Base-by-base conservation (phyloP, 2,797 vertebrate species). In the Acropternis orthonyx region DNA sequence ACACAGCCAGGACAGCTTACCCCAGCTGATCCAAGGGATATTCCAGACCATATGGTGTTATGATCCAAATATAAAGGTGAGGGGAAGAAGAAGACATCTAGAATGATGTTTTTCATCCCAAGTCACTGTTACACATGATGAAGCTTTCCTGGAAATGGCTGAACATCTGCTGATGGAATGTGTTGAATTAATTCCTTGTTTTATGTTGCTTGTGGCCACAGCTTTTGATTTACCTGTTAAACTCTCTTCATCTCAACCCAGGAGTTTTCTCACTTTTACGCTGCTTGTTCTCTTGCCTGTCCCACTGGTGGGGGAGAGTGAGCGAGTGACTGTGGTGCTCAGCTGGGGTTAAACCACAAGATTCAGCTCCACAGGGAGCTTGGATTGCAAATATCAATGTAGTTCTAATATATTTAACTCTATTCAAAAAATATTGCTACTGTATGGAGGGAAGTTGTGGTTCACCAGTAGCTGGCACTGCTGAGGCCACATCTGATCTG, bases 51-150 rank as follows among this genome's bases (percentile, higher is more conserved):
- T 21, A 28, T 10, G 28, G 7, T 7, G 32, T 55, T 10, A 49
- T 43, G 48, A 41, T 55, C 19, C 49, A 27, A 75, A 69, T 55
- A 37, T 37, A 62, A 62, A 75, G 9, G 5, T 43, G 11, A 3
- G 7, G 7, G 5, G 10, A 55, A 75, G 36, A 55, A 43, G 2
- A n/a, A 62, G 27, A 37, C 13, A 17, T 36, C 16, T 21, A 2
- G 3, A 43, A 20, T 68, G 19, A 20, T 0, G 0, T 34, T n/a
- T 68, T 11, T 21, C 32, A 43, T 43, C 9, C 19, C 19, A 28
- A 9, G 32, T n/a, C 32, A 6, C 26, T 9, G 19, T 55, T 28
- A n/a, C 0, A 0, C 5, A 4, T 32, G 19, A 27, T 12, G 19
- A 36, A 82, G 23, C 5, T 43, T 14, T 36, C 36, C 71, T 28